Percentiles rank a stretch among this genome's conserved stretches.
phyloP scores from a whole-genome alignment of 2,797 vertebrate genomes.

The Triplophysa bombifrons region DNA sequence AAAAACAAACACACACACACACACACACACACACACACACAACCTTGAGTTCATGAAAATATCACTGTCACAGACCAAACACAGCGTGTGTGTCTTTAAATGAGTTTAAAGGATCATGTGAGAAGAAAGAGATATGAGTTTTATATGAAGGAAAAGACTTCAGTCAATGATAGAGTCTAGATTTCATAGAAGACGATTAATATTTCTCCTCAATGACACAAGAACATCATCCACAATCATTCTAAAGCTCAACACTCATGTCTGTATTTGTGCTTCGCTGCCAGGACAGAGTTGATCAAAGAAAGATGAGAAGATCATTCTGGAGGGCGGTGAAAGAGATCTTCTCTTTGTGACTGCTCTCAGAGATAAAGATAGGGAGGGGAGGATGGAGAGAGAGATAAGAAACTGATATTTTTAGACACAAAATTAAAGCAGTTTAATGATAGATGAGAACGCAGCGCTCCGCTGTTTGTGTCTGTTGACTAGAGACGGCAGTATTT shows the following conservation, averaged over 20 bases:
- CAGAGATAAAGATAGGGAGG: not conserved
- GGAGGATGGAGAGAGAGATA: not conserved
- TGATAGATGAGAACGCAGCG: not conserved
- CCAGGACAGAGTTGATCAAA: not conserved
- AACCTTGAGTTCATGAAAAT: not conserved
- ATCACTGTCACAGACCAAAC: slow-evolving; percentile 13
- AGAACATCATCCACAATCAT: too few relatives aligned
- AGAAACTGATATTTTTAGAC: not conserved
- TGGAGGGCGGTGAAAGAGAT: not conserved
- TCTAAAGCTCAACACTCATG: too few relatives aligned
- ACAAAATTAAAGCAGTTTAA: slow-evolving; percentile 17
- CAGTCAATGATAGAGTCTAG: too few relatives aligned
- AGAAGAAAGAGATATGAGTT: too few relatives aligned
- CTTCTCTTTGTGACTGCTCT: not conserved
- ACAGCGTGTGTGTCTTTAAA: too few relatives aligned
- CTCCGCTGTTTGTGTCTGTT: not conserved
- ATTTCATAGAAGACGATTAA: too few relatives aligned
- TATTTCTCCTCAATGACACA: too few relatives aligned
- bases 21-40: not conserved
- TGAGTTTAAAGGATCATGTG: too few relatives aligned
- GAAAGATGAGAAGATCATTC: not conserved
- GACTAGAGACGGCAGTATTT: slow-evolving; percentile 24
- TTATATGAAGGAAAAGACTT: too few relatives aligned
- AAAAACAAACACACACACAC: not conserved
- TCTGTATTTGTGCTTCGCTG: too few relatives aligned